phyloP scores from a whole-genome alignment of 2,888 invertebrate genomes.

The Rhagonycha fulva region DNA sequence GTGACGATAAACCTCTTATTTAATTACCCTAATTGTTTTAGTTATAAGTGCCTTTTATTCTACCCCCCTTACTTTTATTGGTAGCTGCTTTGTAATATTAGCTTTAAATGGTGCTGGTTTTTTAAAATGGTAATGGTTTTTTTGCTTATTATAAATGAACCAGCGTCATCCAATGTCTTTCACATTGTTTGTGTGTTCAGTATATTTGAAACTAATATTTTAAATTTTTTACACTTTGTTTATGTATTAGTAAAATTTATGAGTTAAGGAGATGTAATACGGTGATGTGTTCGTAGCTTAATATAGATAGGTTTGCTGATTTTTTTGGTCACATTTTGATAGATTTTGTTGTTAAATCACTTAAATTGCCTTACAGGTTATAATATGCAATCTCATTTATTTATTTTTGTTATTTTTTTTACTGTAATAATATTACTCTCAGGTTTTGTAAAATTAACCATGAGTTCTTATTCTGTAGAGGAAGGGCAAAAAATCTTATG shows the following conservation, averaged over 20 bases:
- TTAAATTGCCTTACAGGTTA: background rate
- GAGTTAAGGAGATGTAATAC: background rate
- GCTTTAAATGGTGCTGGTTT: background rate
- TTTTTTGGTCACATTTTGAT: background rate
- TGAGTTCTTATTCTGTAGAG: background rate
- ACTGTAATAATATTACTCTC: background rate
- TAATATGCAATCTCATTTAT: background rate
- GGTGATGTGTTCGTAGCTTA: background rate
- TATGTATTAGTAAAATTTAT: background rate
- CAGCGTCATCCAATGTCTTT: background rate
- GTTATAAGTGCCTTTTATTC: background rate
- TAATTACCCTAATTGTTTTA: background rate
- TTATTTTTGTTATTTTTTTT: background rate
- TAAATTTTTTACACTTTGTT: background rate
- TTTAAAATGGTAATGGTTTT: background rate
- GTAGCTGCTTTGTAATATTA: background rate
- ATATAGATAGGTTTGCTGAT: background rate
- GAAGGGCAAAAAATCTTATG: background rate
- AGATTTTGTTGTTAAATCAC: background rate
- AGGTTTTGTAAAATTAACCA: background rate
- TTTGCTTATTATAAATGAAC: background rate
- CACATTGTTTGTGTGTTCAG: background rate
- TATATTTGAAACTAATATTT: background rate
- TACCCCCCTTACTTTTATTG: background rate
- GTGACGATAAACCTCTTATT: background rate